phyloP scores from a whole-genome alignment of 2,888 invertebrate species.

The Danaus chrysippus region DNA sequence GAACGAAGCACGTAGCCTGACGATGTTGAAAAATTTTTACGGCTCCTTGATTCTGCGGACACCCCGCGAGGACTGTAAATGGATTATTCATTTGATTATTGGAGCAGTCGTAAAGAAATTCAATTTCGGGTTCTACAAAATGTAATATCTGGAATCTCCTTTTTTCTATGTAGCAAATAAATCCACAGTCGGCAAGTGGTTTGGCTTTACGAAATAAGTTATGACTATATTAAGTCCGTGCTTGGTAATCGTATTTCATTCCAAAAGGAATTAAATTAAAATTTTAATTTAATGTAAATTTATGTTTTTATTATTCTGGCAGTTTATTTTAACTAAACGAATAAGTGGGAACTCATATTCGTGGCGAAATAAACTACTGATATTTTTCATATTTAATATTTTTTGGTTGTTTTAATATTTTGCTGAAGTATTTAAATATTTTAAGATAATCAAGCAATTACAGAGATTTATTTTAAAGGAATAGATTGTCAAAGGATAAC shows the following conservation, averaged over 20 bases:
- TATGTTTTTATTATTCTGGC: too few species aligned
- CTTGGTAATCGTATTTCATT: background rate
- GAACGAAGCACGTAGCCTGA: constrained; percentile 28
- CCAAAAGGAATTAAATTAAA: background rate
- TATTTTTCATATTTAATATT: too few species aligned
- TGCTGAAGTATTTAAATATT: too few species aligned
- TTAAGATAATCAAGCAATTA: too few species aligned
- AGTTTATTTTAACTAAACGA: too few species aligned
- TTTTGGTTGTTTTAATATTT: too few species aligned
- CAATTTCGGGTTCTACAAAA: constrained; percentile 65
- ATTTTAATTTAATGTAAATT: too few species aligned
- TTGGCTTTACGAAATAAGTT: constrained; percentile 29
- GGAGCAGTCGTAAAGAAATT: constrained; percentile 67
- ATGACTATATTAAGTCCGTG: background rate
- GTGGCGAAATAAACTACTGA: too few species aligned
- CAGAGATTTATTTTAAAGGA: too few species aligned
- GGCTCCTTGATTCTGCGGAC: constrained; percentile 40
- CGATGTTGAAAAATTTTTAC: constrained; percentile 32
- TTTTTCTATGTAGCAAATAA: constrained; percentile 56
- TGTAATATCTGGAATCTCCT: constrained; percentile 60
- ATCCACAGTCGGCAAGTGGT: constrained; percentile 47
- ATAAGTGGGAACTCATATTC: too few species aligned
- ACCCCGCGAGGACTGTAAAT: constrained; percentile 50
- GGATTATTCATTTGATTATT: constrained; percentile 73
- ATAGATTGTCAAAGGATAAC: too few species aligned